Percentiles rank a stretch among this genome's conserved stretches.
Conservation (phyloP, 2,113 vertebrate genomes). For the Thamnophis sirtalis region DNA sequence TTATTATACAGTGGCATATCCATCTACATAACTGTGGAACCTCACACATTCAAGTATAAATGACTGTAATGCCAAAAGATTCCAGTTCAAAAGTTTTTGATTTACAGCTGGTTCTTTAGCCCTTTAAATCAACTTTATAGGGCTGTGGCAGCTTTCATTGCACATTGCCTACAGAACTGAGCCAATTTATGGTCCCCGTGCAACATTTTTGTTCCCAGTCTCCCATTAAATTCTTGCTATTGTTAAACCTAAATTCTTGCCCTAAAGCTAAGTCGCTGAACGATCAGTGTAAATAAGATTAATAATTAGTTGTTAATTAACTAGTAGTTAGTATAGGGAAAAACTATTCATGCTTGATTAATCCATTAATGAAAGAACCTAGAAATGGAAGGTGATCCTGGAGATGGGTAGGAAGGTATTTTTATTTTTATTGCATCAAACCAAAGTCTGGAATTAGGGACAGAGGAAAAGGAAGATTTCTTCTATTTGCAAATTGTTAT, state of each 20-base stretch:
- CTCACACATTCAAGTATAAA: not conserved
- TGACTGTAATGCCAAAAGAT: not conserved
- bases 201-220: not conserved
- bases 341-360: not conserved
- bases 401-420: not conserved
- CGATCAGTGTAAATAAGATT: not conserved
- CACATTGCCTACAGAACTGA: not conserved
- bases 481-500: not conserved
- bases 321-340: not conserved
- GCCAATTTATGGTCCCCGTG: not conserved
- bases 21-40: not conserved
- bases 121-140: not conserved
- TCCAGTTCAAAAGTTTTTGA: not conserved
- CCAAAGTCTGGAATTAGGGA: not conserved
- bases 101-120: not conserved
- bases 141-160: not conserved
- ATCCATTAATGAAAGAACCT: not conserved
- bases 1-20: not conserved
- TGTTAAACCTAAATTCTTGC: not conserved
- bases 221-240: not conserved
- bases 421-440: not conserved
- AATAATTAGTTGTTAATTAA: not conserved
- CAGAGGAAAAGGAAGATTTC: not conserved
- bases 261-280: not conserved
- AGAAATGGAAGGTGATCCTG: not conserved